Conservation (phyloP, 2,797 vertebrate genomes). For the Miichthys miiuy region DNA sequence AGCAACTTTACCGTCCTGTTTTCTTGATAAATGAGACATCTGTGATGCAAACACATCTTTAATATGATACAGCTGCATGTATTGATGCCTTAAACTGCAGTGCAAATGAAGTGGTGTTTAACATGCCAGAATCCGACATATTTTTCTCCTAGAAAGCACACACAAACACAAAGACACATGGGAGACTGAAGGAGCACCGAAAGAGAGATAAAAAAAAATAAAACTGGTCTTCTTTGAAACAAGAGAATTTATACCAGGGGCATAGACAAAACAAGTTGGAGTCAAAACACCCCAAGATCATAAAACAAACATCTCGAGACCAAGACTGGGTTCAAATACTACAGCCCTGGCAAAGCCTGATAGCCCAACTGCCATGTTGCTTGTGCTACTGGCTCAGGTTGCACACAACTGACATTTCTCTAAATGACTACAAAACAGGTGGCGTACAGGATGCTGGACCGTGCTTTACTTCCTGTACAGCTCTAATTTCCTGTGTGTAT, state of each 20-base stretch:
- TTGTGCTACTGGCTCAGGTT: conserved; percentile 22
- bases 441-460: conserved; percentile 40
- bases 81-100: background rate
- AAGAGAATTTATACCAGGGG: background rate
- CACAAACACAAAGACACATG: background rate
- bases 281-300: conserved; percentile 8
- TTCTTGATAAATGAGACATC: background rate
- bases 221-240: background rate
- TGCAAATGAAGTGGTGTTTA: background rate
- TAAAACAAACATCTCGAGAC: background rate
- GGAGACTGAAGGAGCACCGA: background rate
- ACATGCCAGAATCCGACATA: background rate
- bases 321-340: background rate
- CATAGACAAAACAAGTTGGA: background rate
- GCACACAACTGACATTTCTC: conserved; percentile 40
- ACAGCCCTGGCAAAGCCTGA: conserved; percentile 15
- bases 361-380: conserved; percentile 9
- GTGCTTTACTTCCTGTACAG: conserved; percentile 23
- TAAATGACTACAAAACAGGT: conserved; percentile 51
- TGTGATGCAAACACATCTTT: conserved; percentile 1
- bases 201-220: background rate
- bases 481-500: conserved; percentile 45
- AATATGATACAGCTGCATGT: background rate
- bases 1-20: background rate
- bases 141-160: background rate